Conservation (phyloP, 2,113 vertebrate species). For the Ailurus styani region DNA sequence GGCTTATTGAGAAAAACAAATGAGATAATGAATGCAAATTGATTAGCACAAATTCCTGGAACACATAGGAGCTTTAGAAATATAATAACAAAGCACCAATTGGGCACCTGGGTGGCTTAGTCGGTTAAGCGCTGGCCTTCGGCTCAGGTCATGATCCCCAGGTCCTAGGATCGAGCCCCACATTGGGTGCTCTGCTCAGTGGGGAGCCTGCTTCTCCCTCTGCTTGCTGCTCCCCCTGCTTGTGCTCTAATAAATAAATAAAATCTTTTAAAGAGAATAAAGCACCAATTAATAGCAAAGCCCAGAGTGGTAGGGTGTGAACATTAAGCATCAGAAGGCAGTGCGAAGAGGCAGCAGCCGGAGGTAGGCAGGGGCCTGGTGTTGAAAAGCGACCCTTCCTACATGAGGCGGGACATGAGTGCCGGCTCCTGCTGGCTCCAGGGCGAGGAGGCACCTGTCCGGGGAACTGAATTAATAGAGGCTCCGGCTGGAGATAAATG, state of each 20-base stretch:
- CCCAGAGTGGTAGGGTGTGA: background rate
- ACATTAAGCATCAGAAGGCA: background rate
- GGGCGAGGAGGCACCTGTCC: background rate
- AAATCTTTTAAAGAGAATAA: background rate
- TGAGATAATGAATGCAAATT: background rate
- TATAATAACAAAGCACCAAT: background rate
- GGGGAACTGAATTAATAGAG: background rate
- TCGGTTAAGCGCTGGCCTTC: background rate
- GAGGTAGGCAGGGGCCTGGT: background rate
- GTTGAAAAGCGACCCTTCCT: fast-evolving
- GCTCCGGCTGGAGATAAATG: background rate
- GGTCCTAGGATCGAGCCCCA: too few species aligned
- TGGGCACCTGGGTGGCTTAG: too few species aligned
- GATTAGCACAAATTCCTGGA: background rate
- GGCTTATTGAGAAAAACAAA: background rate
- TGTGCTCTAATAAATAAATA: background rate
- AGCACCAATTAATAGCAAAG: background rate
- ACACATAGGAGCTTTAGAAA: background rate
- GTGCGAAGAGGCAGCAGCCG: too few species aligned
- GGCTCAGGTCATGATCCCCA: background rate
- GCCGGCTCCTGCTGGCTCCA: background rate
- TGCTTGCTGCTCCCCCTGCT: background rate
- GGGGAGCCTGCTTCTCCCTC: background rate
- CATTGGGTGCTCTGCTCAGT: background rate
- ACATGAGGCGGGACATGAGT: fast-evolving